Evolutionary conservation across 2,888 invertebrate genomes (phyloP).

Genomic region (Ferdinandea cuprea): DNA sequence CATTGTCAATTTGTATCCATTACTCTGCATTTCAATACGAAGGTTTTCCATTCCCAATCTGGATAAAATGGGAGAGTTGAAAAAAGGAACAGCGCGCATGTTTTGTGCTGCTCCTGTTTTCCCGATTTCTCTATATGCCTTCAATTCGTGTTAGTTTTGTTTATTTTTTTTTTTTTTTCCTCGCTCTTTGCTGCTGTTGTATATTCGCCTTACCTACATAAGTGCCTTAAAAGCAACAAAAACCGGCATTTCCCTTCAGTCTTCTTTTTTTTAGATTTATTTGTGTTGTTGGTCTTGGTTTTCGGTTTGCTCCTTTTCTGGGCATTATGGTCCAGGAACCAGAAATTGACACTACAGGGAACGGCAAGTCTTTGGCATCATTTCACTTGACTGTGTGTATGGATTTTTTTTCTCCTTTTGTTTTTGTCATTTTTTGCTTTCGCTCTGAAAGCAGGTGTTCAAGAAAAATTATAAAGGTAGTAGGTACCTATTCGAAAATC

Average conservation of each 20-base stretch:
- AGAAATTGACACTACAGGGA: constrained; percentile 35
- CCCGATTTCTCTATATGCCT: constrained; percentile 12
- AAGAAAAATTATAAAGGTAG: constrained; percentile 14
- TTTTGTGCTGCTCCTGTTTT: constrained; percentile 44
- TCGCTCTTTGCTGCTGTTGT: constrained; percentile 14
- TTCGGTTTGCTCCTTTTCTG: constrained; percentile 13
- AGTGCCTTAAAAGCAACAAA: constrained; percentile 34
- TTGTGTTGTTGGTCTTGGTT: constrained; percentile 32
- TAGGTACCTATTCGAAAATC: not conserved
- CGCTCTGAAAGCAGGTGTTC: too few species aligned
- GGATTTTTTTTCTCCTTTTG: constrained; percentile 2
- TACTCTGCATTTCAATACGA: not conserved
- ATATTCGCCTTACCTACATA: constrained; percentile 18
- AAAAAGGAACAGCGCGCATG: constrained; percentile 51
- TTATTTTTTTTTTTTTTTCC: constrained; percentile 16
- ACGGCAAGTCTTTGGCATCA: not conserved
- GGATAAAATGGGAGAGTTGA: not conserved
- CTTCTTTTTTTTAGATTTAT: constrained; percentile 18
- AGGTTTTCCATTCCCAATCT: constrained; percentile 9
- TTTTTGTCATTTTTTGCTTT: not conserved
- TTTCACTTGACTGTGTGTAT: not conserved
- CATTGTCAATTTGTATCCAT: constrained; percentile 25
- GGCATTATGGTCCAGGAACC: constrained; percentile 2
- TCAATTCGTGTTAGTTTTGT: constrained; percentile 36
- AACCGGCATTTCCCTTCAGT: constrained; percentile 74